Conservation (phyloP, 2,113 vertebrate species). For the Lasiurus borealis region DNA sequence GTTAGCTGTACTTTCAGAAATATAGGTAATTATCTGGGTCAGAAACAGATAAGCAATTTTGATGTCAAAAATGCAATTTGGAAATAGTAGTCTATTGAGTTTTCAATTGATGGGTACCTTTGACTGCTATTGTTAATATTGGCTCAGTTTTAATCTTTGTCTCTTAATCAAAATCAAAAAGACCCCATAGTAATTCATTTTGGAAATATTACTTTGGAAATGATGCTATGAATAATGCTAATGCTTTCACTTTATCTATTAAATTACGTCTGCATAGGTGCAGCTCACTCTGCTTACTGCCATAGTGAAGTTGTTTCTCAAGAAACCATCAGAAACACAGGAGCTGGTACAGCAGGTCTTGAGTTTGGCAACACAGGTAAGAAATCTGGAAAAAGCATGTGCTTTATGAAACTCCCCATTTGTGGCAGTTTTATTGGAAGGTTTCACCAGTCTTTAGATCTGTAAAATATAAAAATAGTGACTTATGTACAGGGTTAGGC, state of each 20-base stretch:
- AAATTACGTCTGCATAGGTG: constrained; percentile 87
- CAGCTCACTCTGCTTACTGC: constrained; percentile 97
- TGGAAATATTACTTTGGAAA: constrained; percentile 8
- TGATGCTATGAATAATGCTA: neutral
- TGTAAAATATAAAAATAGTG: constrained; percentile 10
- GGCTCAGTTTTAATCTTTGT: constrained; percentile 31
- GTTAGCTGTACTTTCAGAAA: constrained; percentile 35
- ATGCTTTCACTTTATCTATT: neutral
- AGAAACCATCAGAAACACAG: constrained; percentile 98
- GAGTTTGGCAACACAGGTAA: constrained; percentile 97
- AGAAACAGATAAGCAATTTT: constrained; percentile 37
- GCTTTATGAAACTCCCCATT: neutral
- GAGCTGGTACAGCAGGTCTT: constrained; percentile 98
- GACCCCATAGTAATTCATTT: neutral
- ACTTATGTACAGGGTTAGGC: neutral
- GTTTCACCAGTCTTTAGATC: constrained; percentile 30
- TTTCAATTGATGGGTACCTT: constrained; percentile 16
- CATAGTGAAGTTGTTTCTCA: constrained; percentile 97
- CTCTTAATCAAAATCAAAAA: constrained; percentile 19
- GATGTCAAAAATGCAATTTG: neutral
- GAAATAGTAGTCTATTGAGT: neutral
- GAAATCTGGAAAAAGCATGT: constrained; percentile 37
- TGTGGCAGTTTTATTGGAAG: neutral
- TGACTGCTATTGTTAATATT: neutral
- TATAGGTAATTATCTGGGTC: neutral